Evolutionary conservation across 2,797 vertebrate genomes (phyloP), one percentile per base, ranked within the genome.

Genomic region (Gymnoscopelus microlampas): DNA sequence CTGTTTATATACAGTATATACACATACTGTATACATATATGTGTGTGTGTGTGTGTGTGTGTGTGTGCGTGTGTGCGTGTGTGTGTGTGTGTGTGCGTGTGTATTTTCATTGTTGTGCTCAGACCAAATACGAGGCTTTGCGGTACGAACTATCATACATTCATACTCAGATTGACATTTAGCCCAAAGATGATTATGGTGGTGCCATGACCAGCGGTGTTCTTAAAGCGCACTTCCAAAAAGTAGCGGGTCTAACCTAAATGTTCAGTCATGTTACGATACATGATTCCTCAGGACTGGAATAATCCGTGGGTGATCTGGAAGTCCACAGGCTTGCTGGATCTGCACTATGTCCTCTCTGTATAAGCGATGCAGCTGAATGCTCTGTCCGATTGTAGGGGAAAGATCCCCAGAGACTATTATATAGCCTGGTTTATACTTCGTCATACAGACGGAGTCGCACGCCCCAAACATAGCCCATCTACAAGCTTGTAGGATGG

Each of bases 231-330:
- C 61, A 5, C 70, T 73, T 76, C 59, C 39, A 39, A 63, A 13
- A 53, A 70, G 83, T 73, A 69, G 80, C 76, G 19, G 77, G 71
- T 85, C 78, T 66, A 72, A 82, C 58, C 71, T 76, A 35, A 58
- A 57, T 72, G 66, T 64, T 77, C 62, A 39, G 50, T 7, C 53
- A 44, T 68, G 76, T 78, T 66, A 66, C 63, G 63, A 79, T 73
- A 76, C 54, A 50, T 63, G 48, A 79, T 83, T 89, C 83, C 85
- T 90, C 84, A 89, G 79, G 88, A 87, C 82, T 79, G 83, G 78
- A 88, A 81, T 76, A 68, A 81, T 82, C 60, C 67, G 62, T 32
- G 59, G 70, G 71, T 74, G 63, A 82, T 74, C 64, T 70, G 63
- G 51, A 68, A 8, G 14, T 65, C 66, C 54, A 65, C 68, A 68